Evolutionary conservation across 2,888 invertebrate species (phyloP).

Genomic region (Tipula vernalis): DNA sequence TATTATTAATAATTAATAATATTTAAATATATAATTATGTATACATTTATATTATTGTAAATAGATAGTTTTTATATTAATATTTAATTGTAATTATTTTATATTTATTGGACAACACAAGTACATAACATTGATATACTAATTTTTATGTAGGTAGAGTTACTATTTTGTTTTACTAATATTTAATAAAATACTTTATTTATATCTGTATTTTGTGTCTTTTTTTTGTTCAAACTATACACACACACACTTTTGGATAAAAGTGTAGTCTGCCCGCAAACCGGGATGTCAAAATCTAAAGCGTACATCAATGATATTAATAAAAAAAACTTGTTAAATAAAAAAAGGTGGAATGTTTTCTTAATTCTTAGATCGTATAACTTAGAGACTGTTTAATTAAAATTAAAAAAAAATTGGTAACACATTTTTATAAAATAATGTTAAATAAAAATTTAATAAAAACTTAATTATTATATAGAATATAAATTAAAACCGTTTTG

Average conservation of each 20-base stretch:
- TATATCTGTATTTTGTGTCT: background rate
- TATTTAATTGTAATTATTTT: background rate
- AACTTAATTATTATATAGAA: background rate
- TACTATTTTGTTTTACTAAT: background rate
- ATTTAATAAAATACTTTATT: background rate
- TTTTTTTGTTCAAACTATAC: background rate
- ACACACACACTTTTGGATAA: background rate
- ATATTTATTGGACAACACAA: background rate
- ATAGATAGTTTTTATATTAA: background rate
- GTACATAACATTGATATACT: background rate
- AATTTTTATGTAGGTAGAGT: background rate
- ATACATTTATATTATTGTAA: background rate
- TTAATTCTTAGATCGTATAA: background rate
- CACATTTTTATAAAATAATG: background rate
- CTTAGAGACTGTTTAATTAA: background rate
- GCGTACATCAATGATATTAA: background rate
- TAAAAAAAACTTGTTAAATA: background rate
- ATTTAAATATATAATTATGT: background rate
- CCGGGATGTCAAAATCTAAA: background rate
- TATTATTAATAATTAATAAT: background rate
- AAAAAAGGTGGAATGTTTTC: background rate
- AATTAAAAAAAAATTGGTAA: background rate
- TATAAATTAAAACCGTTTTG: background rate
- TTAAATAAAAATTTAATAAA: background rate
- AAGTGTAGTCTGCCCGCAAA: background rate